Evolutionary conservation across 2,888 invertebrate species (phyloP).

Genomic region (Cheilosia impressa): DNA sequence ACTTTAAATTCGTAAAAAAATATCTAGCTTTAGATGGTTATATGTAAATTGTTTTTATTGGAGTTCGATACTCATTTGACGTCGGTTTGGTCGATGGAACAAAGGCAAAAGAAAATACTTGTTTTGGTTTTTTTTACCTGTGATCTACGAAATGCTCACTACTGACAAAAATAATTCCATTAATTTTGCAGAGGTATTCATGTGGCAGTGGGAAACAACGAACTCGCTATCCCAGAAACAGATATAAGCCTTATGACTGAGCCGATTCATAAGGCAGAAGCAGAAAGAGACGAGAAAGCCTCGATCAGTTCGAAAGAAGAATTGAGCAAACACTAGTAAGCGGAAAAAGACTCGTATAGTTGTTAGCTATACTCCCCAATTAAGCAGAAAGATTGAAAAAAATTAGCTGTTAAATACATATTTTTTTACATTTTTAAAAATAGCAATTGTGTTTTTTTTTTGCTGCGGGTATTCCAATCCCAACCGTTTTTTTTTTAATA

Average conservation of each 20-base stretch:
- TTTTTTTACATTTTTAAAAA: no score
- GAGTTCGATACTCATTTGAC: no score
- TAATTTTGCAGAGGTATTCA: conserved; percentile 81
- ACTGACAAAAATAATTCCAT: not conserved
- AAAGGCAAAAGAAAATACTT: no score
- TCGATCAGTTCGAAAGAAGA: conserved; percentile 15
- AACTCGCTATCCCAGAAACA: conserved; percentile 80
- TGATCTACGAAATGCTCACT: not conserved
- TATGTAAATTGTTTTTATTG: no score
- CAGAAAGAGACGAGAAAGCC: not conserved
- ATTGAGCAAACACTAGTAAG: conserved; percentile 3
- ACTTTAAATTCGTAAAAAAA: no score
- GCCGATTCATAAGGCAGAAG: not conserved
- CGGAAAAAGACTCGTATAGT: not conserved
- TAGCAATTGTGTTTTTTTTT: no score
- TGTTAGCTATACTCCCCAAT: not conserved
- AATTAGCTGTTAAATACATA: no score
- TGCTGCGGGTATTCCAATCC: no score
- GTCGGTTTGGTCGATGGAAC: no score
- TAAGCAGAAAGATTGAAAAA: not conserved
- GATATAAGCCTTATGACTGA: conserved; percentile 78
- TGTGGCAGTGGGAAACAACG: conserved; percentile 79
- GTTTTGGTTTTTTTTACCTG: no score
- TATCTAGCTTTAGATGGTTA: no score
- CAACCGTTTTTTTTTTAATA: no score